Evolutionary conservation across 2,888 invertebrate species (phyloP), one percentile per base, ranked within the genome.

Genomic region (Polydrusus tereticollis): DNA sequence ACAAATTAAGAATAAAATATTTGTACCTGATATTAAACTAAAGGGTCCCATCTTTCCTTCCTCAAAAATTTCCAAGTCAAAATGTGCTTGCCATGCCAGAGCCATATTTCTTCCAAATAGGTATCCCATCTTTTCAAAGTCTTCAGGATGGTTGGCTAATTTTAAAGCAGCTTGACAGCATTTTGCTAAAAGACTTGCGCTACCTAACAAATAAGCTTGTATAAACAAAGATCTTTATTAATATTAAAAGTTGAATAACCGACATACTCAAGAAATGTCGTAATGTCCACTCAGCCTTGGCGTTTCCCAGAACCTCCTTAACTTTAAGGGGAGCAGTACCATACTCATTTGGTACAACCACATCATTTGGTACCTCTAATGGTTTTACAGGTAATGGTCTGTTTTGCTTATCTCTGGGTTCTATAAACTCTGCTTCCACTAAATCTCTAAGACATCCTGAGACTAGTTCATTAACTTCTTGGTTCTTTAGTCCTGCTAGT

Each of bases 81-180:
- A 81, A 76, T 86, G 86, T 12, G 88, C 88, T 86, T 97, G 96
- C 93, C 95, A 95, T 0, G 95, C 95, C 26, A 96, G 87, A 0
- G 95, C 95, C 70, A 97, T 87, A 86, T 96, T 94, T 81, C 94
- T 93, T 6, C 96, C 97, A 87, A 97, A 95, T 21, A 92, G 88
- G 83, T 93, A 95, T 0, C 94, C 97, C 82, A 92, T 87, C 33
- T 91, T 88, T 84, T 96, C 95, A 76, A 93, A 85, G 21, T 90
- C 88, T 18, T 90, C 87, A 18, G 89, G 87, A 82, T 95, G 95
- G 0, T 93, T 93, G 0, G 95, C 96, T 69, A 98, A 87, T 83
- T 93, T 92, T 63, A 97, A 86, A 0, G 95, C 90, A 0, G 93
- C 80, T 58, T 94, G 92, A 80, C 97, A 97, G 77, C 95, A 93